Evolutionary conservation across 2,797 vertebrate genomes (phyloP).

Genomic region (Parotocinclus haroldoi): DNA sequence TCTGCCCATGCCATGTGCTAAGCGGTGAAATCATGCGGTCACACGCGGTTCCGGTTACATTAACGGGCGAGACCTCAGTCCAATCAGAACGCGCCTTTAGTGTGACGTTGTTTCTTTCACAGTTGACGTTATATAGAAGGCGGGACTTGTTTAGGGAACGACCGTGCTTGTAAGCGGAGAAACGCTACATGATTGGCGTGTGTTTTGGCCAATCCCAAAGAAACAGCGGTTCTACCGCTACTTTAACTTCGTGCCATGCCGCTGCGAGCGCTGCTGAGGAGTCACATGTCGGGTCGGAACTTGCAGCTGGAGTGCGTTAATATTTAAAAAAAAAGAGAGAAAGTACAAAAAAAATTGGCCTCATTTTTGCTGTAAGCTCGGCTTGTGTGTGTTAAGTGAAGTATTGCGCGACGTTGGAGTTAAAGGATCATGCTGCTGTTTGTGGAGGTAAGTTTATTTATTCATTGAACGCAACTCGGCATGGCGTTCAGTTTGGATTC

Average conservation of each 20-base stretch:
- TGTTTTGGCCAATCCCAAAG: conserved; percentile 38
- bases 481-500: not conserved
- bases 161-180: conserved; percentile 4
- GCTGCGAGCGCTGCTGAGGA: not conserved
- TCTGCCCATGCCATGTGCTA: conserved; percentile 46
- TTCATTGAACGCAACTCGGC: conserved; percentile 5
- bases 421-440: conserved; percentile 45
- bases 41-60: conserved; percentile 33
- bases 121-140: not conserved
- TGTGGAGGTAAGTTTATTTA: conserved; percentile 43
- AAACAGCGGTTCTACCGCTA: fast-evolving
- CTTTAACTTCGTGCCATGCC: conserved; percentile 1
- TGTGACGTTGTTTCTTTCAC: conserved; percentile 4
- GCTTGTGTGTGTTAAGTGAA: not conserved
- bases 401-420: not conserved
- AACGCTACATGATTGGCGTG: conserved; percentile 10
- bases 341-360: not conserved
- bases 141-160: conserved; percentile 12
- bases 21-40: conserved; percentile 11
- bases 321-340: not conserved
- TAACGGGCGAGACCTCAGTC: conserved; percentile 9
- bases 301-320: conserved; percentile 6
- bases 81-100: conserved; percentile 3
- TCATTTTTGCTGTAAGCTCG: conserved; percentile 3
- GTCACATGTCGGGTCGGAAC: conserved; percentile 12